Evolutionary conservation across 2,888 invertebrate genomes (phyloP).

Genomic region (Tuta absoluta): DNA sequence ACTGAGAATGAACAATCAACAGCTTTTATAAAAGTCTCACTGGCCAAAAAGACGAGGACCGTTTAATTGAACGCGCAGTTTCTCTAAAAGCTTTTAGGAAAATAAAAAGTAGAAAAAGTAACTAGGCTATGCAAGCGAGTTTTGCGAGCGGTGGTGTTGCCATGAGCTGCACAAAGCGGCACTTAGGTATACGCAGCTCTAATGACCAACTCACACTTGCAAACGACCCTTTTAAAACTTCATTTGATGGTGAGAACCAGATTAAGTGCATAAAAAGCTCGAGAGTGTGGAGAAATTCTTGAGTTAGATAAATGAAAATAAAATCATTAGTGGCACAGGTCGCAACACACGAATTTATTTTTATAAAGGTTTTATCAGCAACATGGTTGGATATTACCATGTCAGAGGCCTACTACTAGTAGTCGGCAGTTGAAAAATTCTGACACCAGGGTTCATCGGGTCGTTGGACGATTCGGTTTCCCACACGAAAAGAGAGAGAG

Average conservation of each 20-base stretch:
- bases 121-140: slow-evolving; percentile 51
- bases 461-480: no score
- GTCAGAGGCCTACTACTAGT: no score
- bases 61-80: slow-evolving; percentile 62
- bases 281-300: neutral
- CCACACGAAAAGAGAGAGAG: no score
- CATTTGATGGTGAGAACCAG: no score
- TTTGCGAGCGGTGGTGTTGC: slow-evolving; percentile 49
- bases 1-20: slow-evolving; percentile 44
- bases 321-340: no score
- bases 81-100: slow-evolving; percentile 62
- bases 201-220: slow-evolving; percentile 49
- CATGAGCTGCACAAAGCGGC: slow-evolving; percentile 53
- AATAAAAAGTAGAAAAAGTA: slow-evolving; percentile 54
- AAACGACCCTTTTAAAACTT: slow-evolving; percentile 43
- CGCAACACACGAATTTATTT: no score
- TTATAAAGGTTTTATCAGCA: no score
- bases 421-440: no score
- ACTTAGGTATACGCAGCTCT: slow-evolving; percentile 57
- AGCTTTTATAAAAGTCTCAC: slow-evolving; percentile 44
- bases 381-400: no score
- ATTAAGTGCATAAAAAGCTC: neutral
- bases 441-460: no score
- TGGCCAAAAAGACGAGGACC: slow-evolving; percentile 44
- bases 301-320: no score